These are phyloP conservation scores for Amphiprion ocellaris DNA, from an alignment of 2,113 vertebrate species.

Conservation along the genomic window DNA sequence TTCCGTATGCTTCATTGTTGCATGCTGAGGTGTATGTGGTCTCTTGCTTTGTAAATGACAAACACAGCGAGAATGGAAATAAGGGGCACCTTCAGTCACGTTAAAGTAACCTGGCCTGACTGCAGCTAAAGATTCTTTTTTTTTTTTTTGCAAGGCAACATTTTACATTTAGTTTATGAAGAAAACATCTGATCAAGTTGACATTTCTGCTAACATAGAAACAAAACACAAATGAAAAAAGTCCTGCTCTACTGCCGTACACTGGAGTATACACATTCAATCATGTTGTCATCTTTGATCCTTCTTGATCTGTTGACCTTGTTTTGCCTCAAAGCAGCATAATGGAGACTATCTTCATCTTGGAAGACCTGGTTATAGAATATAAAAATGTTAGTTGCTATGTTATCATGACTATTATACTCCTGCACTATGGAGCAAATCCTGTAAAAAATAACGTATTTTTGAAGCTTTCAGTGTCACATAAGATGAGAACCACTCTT, in stretches of 20 bases:
- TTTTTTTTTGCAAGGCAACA: not conserved
- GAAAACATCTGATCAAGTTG: not conserved
- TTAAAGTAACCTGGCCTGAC: not conserved
- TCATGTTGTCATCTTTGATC: not conserved
- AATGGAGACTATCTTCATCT: constrained; percentile 24
- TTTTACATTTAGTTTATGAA: not conserved
- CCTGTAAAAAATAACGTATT: no score
- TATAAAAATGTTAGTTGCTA: not conserved
- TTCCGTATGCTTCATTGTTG: not conserved
- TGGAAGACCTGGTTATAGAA: not conserved
- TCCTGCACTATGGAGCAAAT: no score
- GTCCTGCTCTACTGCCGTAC: constrained; percentile 28
- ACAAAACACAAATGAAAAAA: not conserved
- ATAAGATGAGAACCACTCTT: no score
- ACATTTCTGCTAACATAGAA: no score
- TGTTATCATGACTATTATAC: not conserved
- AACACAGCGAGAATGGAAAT: constrained; percentile 23
- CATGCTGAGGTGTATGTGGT: not conserved
- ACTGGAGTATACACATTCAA: constrained; percentile 51
- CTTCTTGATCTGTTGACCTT: not conserved
- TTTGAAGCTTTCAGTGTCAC: no score
- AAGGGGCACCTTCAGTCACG: not conserved
- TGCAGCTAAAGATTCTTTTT: not conserved
- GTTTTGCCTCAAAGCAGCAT: not conserved
- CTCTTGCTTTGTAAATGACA: not conserved